A percentile compares a stretch with the other conserved stretches of the same genome.
Conservation (phyloP, 2,888 invertebrate species). For the Mythimna albipuncta region DNA sequence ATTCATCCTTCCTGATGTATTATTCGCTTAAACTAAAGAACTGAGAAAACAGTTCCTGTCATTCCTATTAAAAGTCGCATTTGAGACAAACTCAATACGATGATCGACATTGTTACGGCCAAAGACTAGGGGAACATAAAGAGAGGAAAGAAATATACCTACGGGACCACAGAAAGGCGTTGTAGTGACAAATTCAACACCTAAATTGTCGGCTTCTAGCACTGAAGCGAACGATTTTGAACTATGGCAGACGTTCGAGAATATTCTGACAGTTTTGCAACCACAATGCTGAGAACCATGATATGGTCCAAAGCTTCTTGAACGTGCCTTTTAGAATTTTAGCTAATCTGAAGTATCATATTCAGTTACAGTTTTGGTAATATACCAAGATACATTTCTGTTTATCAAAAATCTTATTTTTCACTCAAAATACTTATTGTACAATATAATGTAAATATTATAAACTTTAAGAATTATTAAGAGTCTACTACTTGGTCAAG, state of each 20-base stretch:
- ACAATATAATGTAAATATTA: no score
- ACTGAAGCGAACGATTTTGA: slow-evolving; percentile 21
- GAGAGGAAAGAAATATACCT: background rate
- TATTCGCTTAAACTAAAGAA: background rate
- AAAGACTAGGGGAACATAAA: background rate
- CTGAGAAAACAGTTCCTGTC: background rate
- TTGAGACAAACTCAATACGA: background rate
- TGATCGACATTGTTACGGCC: background rate
- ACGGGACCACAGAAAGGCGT: background rate
- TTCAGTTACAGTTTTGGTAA: slow-evolving; percentile 28
- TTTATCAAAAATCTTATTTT: no score
- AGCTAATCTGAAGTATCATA: slow-evolving; percentile 26
- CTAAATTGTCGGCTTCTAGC: slow-evolving; percentile 15
- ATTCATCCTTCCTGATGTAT: no score
- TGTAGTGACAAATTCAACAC: background rate
- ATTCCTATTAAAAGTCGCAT: background rate
- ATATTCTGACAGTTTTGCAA: slow-evolving; percentile 22
- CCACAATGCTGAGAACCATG: slow-evolving; percentile 26
- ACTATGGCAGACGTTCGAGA: slow-evolving; percentile 29
- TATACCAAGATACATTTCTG: slow-evolving; percentile 21
- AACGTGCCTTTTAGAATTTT: slow-evolving; percentile 41
- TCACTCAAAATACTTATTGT: no score
- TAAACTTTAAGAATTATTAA: no score
- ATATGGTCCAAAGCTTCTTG: slow-evolving; percentile 25
- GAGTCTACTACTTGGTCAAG: no score